Evolutionary conservation across 2,113 vertebrate genomes (phyloP), one percentile per base, ranked within the genome.

Genomic region (Tautogolabrus adspersus): DNA sequence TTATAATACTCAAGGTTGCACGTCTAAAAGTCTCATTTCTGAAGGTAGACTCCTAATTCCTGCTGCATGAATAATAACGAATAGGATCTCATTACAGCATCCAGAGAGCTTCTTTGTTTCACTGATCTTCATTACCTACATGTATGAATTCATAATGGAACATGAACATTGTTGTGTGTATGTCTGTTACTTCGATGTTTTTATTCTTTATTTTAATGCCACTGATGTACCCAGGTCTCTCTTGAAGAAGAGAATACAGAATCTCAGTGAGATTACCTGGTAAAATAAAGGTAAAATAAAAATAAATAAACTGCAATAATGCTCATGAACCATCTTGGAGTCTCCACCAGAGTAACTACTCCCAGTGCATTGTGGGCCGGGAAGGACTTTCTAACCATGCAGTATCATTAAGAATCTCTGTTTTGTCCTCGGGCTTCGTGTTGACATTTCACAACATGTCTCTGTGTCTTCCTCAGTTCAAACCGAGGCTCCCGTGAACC

Each of bases 401-500:
- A 44, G 42, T 12, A 44, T 15, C 44, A 46, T 46, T 46, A 46
- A 46, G 12, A 6, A 34, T 34, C 30, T 34, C 13, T 15, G 4
- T 5, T 46, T 15, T 46, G 44, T n/a, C 47, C 18, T 10, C 1
- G 47, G 49, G 19, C 49, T 19, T 1, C 19, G 12, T 52, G 19
- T n/a, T 10, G 22, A 34, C 16, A 1, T 52, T 51, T 65, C 13
- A 21, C 19, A 42, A n/a, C 44, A 13, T 5, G 30, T 52, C 21
- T 42, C 16, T 40, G 37, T 65, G 18, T 67, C 11, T 23, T 10
- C 23, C 16, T 8, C 82, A 95, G 94, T 95, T 72, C 83, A 95
- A 83, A 93, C 82, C 0, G 94, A 95, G 46, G 92, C 93, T 0
- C 94, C 94, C 0, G 91, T 93, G 5, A 94, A 94, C 81, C 83